A percentile compares a stretch with the other conserved stretches of the same genome.
These are phyloP conservation scores for Gallinago stenura DNA, from an alignment of 2,797 vertebrate species.

Conservation along the genomic window DNA sequence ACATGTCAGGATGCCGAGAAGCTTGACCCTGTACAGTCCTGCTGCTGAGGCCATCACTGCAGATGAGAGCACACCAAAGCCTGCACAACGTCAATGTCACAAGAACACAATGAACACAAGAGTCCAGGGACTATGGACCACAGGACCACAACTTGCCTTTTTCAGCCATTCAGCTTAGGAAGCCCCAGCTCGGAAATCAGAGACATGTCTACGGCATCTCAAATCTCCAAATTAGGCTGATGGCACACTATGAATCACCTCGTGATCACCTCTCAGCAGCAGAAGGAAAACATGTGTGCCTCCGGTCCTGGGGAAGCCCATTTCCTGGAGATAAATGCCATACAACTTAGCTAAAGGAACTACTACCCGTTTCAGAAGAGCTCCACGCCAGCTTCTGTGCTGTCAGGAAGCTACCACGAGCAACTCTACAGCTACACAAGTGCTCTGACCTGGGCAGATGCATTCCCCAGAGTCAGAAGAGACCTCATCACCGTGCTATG, in stretches of 20 bases:
- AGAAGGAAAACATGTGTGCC: background rate
- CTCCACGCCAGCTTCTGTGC: background rate
- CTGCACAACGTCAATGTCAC: background rate
- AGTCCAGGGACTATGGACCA: background rate
- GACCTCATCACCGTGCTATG: background rate
- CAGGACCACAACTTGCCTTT: background rate
- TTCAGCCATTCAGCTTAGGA: background rate
- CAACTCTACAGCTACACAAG: background rate
- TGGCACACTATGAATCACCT: background rate
- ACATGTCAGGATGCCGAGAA: accelerated
- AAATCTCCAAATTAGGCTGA: background rate
- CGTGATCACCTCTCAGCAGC: background rate
- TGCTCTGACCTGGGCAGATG: background rate
- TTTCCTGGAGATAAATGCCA: background rate
- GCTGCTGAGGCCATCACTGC: background rate
- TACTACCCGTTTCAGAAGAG: background rate
- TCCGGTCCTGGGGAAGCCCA: background rate
- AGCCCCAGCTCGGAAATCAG: background rate
- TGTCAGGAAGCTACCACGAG: background rate
- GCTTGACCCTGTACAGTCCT: background rate
- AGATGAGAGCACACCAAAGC: background rate
- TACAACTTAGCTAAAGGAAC: background rate
- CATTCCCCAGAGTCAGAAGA: background rate
- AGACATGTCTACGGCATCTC: accelerated
- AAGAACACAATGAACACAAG: background rate